Evolutionary conservation across 2,113 vertebrate species (phyloP).

Genomic region (Cygnus buccinator): DNA sequence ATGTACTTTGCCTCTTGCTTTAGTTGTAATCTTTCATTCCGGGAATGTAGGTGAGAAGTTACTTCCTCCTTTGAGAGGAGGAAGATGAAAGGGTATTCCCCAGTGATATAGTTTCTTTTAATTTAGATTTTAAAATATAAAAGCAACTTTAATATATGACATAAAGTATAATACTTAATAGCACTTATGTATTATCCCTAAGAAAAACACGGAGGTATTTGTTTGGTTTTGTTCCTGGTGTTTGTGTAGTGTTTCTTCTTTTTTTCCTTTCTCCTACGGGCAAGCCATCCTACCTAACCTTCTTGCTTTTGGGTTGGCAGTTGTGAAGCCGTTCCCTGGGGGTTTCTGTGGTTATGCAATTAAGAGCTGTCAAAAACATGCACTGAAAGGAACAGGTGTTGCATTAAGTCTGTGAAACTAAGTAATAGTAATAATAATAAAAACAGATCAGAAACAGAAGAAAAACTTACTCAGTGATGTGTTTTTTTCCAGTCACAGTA

Average conservation of each 20-base stretch:
- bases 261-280: not conserved
- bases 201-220: not conserved
- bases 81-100: not conserved
- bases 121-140: not conserved
- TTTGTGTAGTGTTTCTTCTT: not conserved
- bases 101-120: not conserved
- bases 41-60: not conserved
- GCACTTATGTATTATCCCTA: not conserved
- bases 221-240: not conserved
- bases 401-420: not conserved
- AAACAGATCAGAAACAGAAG: not conserved
- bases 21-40: not conserved
- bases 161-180: not conserved
- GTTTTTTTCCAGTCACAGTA: not conserved
- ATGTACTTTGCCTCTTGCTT: not conserved
- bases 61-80: not conserved
- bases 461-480: not conserved
- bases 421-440: not conserved
- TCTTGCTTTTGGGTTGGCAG: not conserved
- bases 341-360: not conserved
- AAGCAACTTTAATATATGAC: not conserved
- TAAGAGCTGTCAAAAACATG: not conserved
- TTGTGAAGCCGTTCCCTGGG: not conserved
- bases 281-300: not conserved
- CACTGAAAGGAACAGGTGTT: not conserved